A percentile compares a stretch with the other conserved stretches of the same genome.
These are phyloP conservation scores for Cathartes aura DNA, from an alignment of 2,113 vertebrate species.

Conservation along the genomic window DNA sequence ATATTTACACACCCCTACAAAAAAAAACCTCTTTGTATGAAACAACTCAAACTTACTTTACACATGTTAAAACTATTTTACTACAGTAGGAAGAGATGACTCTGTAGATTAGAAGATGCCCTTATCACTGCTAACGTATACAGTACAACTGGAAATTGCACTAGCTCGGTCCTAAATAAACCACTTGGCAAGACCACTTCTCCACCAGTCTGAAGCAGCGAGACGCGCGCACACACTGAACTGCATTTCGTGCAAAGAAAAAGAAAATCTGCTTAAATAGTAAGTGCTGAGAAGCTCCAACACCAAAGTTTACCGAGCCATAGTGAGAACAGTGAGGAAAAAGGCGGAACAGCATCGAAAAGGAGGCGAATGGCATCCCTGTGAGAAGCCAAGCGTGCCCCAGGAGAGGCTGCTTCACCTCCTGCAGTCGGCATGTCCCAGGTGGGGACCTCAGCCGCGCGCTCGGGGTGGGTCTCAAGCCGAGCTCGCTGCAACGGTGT, in stretches of 20 bases:
- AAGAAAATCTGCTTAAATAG: background rate
- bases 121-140: constrained; percentile 65
- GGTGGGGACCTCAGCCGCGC: fast-evolving
- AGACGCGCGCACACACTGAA: background rate
- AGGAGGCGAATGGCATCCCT: background rate
- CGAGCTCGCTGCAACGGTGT: background rate
- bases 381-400: background rate
- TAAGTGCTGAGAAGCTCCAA: background rate
- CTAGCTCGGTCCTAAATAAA: background rate
- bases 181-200: background rate
- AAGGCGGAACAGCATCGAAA: background rate
- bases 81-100: constrained; percentile 68
- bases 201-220: background rate
- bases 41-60: constrained; percentile 43
- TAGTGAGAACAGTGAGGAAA: background rate
- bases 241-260: background rate
- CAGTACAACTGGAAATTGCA: constrained; percentile 42
- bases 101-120: constrained; percentile 53
- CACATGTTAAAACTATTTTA: constrained; percentile 42
- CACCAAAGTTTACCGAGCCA: background rate
- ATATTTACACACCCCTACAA: background rate
- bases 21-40: background rate
- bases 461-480: background rate
- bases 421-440: fast-evolving
- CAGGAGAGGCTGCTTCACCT: background rate